phyloP scores from a whole-genome alignment of 2,113 vertebrate species.

The Nesogale talazaci region DNA sequence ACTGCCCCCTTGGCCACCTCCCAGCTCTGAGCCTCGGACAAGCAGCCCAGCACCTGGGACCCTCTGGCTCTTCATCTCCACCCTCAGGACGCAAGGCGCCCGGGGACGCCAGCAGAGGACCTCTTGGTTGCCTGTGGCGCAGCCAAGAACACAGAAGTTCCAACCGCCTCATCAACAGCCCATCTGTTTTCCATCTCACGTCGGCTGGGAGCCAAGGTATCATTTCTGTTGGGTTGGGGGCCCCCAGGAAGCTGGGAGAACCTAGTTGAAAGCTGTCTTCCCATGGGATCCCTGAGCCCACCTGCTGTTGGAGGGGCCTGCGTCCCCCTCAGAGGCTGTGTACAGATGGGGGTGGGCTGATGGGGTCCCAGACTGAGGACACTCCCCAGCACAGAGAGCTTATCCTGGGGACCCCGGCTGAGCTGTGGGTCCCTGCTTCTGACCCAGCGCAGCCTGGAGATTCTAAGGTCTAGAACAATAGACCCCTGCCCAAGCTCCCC shows the following conservation, averaged over 20 bases:
- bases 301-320: too few species aligned
- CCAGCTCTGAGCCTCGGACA: rapidly evolving
- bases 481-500: not conserved
- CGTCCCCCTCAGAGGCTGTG: too few species aligned
- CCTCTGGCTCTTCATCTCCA: not conserved
- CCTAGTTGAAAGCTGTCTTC: rapidly evolving
- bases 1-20: not conserved
- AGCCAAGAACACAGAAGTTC: not conserved
- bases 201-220: not conserved
- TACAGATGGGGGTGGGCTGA: too few species aligned
- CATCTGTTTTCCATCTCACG: too few species aligned
- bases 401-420: not conserved
- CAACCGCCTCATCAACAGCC: rapidly evolving
- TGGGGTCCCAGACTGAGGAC: rapidly evolving
- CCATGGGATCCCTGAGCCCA: rapidly evolving
- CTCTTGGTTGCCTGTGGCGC: not conserved
- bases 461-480: not conserved
- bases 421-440: too few species aligned
- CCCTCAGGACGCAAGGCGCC: not conserved
- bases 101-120: rapidly evolving
- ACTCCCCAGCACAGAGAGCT: rapidly evolving
- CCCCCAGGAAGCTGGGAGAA: not conserved
- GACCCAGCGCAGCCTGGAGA: not conserved
- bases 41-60: not conserved
- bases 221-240: not conserved